Percentiles rank a stretch among this genome's conserved stretches.
Conservation (phyloP, 2,797 vertebrate species). For the Lepus townsendii region DNA sequence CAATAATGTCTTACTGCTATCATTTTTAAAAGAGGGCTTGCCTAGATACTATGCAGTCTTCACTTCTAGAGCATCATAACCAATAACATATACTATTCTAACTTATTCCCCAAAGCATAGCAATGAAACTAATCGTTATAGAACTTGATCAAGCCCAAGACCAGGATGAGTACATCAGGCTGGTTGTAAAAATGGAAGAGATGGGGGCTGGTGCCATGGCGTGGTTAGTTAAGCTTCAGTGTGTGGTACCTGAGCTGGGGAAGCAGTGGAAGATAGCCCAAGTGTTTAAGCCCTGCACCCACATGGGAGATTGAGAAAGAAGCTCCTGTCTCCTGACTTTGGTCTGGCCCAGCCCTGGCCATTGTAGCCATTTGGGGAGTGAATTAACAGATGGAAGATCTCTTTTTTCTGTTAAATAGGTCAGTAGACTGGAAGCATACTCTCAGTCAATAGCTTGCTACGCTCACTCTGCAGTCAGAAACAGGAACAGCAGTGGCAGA, state of each 20-base stretch:
- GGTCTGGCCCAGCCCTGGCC: no score
- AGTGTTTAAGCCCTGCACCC: no score
- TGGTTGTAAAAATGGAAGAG: neutral
- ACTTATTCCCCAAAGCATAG: neutral
- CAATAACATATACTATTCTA: neutral
- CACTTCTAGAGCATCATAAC: neutral
- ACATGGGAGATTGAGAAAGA: no score
- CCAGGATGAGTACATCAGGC: rapidly evolving
- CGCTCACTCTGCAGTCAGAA: neutral
- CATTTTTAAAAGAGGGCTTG: neutral
- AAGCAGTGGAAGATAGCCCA: no score
- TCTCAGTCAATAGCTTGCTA: neutral
- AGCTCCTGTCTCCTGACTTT: no score
- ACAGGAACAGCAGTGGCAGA: neutral
- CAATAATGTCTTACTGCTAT: neutral
- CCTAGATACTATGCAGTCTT: neutral
- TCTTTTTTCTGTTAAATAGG: neutral
- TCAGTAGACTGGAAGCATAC: neutral
- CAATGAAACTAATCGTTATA: neutral
- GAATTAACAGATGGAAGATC: no score
- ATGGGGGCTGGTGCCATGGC: no score
- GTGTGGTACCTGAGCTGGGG: no score
- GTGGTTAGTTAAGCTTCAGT: no score
- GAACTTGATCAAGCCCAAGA: neutral
- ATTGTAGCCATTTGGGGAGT: no score